A percentile compares a stretch with the other conserved stretches of the same genome.
phyloP scores from a whole-genome alignment of 1,140 invertebrate genomes.

The Dendroctonus valens region DNA sequence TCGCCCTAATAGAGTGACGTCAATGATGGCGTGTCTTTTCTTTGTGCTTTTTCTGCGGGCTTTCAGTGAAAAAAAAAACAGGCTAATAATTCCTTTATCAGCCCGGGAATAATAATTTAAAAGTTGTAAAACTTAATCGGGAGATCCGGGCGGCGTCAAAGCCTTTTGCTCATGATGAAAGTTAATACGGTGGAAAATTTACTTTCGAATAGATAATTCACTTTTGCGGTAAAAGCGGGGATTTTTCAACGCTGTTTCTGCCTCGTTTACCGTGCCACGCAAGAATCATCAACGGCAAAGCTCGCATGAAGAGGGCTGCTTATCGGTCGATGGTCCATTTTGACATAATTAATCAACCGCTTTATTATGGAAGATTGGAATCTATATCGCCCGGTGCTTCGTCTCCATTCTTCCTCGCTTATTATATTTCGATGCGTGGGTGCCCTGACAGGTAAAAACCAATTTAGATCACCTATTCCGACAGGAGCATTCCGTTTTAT shows the following conservation, averaged over 20 bases:
- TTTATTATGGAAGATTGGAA: conserved; percentile 25
- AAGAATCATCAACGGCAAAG: too few relatives aligned
- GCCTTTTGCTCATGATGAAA: background rate
- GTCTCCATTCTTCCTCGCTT: conserved; percentile 13
- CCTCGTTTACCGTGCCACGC: too few relatives aligned
- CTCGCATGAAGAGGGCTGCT: background rate
- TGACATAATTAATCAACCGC: conserved; percentile 26
- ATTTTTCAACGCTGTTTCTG: too few relatives aligned
- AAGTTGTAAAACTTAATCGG: conserved; percentile 23
- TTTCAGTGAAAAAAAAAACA: too few relatives aligned
- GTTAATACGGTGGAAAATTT: conserved; percentile 1
- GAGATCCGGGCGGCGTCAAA: background rate
- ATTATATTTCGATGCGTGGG: conserved; percentile 17
- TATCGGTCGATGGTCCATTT: conserved; percentile 3
- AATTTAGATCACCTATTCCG: conserved; percentile 25
- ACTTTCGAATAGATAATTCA: conserved; percentile 4
- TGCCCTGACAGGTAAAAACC: conserved; percentile 22
- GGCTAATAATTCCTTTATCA: conserved; percentile 17
- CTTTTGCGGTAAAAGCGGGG: background rate
- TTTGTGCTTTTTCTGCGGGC: too few relatives aligned
- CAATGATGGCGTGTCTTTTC: too few relatives aligned
- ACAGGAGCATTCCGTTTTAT: conserved; percentile 22
- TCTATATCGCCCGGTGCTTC: conserved; percentile 15
- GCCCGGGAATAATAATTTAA: conserved; percentile 21
- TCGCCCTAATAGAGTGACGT: too few relatives aligned